Evolutionary conservation across 2,113 vertebrate species (phyloP).

Genomic region (Perognathus longimembris): DNA sequence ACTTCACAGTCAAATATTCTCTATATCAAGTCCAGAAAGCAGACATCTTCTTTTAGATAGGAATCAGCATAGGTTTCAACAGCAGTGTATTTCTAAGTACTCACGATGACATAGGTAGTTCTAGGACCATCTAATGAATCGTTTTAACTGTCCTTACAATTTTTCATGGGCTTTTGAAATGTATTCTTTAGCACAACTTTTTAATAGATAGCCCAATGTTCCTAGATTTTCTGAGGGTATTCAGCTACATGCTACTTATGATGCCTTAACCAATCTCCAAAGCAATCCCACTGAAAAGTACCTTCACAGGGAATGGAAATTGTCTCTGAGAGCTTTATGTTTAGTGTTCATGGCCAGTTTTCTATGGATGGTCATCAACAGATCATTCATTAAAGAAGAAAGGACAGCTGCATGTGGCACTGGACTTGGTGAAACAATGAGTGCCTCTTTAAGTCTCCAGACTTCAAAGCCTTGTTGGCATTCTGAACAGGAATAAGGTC

Average conservation of each 20-base stretch:
- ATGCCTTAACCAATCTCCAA: neutral
- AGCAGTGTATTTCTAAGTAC: neutral
- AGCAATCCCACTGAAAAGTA: neutral
- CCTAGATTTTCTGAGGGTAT: neutral
- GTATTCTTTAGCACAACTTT: neutral
- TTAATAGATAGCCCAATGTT: neutral
- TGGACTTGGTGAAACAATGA: constrained; percentile 57
- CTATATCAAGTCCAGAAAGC: neutral
- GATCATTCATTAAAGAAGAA: neutral
- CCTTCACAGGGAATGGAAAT: neutral
- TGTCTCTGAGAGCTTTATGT: neutral
- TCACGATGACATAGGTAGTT: neutral
- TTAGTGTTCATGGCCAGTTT: neutral
- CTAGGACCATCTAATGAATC: neutral
- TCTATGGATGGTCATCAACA: neutral
- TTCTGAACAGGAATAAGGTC: constrained; percentile 86
- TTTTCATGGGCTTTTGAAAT: neutral
- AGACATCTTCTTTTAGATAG: neutral
- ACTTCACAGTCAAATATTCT: neutral
- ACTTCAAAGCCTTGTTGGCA: constrained; percentile 82
- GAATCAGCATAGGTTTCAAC: neutral
- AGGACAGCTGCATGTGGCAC: neutral
- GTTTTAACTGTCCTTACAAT: neutral
- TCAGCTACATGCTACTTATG: neutral
- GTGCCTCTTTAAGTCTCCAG: constrained; percentile 80